A percentile compares a stretch with the other conserved stretches of the same genome.
These are phyloP conservation scores for Setophaga kirtlandii DNA, from an alignment of 2,113 vertebrate species.

Conservation along the genomic window DNA sequence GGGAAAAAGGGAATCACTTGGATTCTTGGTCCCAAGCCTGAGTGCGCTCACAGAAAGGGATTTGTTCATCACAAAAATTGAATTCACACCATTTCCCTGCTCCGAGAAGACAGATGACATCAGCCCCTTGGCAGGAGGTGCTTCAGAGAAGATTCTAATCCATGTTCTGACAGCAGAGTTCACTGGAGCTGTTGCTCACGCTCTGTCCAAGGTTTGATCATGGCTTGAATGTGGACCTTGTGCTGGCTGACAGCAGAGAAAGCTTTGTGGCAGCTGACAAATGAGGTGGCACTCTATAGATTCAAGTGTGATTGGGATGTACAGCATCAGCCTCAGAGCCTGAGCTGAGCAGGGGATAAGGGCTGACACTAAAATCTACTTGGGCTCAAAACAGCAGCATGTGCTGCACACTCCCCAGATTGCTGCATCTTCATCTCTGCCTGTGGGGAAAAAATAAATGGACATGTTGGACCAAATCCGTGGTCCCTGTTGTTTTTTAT, in stretches of 20 bases:
- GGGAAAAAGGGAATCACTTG: neutral
- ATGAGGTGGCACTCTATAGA: constrained; percentile 69
- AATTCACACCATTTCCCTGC: constrained; percentile 13
- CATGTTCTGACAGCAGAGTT: constrained; percentile 59
- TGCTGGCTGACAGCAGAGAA: constrained; percentile 49
- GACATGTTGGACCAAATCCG: neutral
- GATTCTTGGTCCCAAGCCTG: constrained; percentile 24
- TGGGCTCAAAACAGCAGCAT: constrained; percentile 46
- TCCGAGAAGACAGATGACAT: neutral
- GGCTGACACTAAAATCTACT: constrained; percentile 1
- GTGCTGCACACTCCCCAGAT: neutral
- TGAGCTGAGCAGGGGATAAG: neutral
- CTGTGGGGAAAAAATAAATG: constrained; percentile 30
- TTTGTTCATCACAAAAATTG: constrained; percentile 39
- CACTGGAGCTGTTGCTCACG: constrained; percentile 63
- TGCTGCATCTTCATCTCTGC: constrained; percentile 31
- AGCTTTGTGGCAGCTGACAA: constrained; percentile 68
- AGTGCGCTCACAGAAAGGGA: neutral
- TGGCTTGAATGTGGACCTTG: neutral
- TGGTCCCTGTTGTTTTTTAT: neutral
- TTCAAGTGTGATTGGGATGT: constrained; percentile 58
- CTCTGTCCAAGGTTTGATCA: constrained; percentile 38
- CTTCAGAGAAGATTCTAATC: constrained; percentile 55
- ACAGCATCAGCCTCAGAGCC: constrained; percentile 25
- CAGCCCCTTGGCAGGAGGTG: constrained; percentile 45